Evolutionary conservation across 2,113 vertebrate genomes (phyloP), one percentile per base, ranked within the genome.

Genomic region (Anser cygnoides): DNA sequence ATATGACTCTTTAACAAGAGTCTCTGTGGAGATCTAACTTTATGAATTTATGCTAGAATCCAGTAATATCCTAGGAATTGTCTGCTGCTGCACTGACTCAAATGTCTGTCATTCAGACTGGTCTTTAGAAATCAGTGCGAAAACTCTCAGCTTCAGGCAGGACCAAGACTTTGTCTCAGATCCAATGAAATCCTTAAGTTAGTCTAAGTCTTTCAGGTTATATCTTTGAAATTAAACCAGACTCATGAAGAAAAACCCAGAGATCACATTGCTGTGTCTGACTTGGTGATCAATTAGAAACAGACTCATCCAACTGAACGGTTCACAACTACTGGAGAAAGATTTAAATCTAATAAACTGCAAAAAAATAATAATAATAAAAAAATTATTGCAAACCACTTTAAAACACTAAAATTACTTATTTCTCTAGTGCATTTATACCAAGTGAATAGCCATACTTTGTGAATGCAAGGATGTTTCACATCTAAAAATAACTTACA

Each of bases 401-500:
- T 54, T 19, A 78, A 93, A 84, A 19, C 57, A 83, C 25, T 87
- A 72, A 78, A 89, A 92, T 76, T 15, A 44, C 66, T 92, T 84
- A 57, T 89, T 96, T 92, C 80, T 77, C 77, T 50, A 50, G 66
- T 0, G 14, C 55, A 31, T 82, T 76, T 75, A 68, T 13, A 44
- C 57, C 66, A 62, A 66, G 80, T 41, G 84, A 92, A 84, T 72
- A 91, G 81, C 25, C 35, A 43, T 23, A 17, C 19, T 67, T 76
- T 55, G 37, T 43, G 37, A 72, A 90, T 86, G 65, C 41, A 62
- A 78, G 31, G 66, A 35, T 74, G 65, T 88, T 91, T 89, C 61
- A 78, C 49, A 52, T 52, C 90, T 91, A 89, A 94, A 91, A 94
- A 82, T 87, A 91, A 65, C 76, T 86, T 65, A 54, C 2, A 50